Conservation (phyloP, 2,888 invertebrate genomes). For the Mythimna impura region DNA sequence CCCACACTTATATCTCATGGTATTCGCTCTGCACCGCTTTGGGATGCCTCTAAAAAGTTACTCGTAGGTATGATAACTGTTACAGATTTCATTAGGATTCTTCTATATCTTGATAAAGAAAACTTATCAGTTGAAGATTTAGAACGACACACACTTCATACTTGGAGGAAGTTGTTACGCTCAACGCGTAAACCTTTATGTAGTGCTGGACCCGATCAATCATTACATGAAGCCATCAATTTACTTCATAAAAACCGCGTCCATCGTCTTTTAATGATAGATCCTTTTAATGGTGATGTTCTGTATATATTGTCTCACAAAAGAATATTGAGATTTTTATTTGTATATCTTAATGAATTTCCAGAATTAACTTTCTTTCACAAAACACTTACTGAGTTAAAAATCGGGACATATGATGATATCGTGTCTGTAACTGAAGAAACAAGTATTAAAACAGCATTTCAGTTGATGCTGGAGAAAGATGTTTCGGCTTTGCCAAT, state of each 20-base stretch:
- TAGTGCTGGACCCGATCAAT: slow-evolving; percentile 84
- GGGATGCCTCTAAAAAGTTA: slow-evolving; percentile 86
- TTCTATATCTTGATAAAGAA: slow-evolving; percentile 83
- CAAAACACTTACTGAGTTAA: slow-evolving; percentile 83
- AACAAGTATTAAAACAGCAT: slow-evolving; percentile 85
- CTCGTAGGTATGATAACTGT: slow-evolving; percentile 88
- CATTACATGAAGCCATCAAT: slow-evolving; percentile 87
- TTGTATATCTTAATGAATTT: slow-evolving; percentile 88
- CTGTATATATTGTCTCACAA: slow-evolving; percentile 87
- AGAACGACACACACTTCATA: slow-evolving; percentile 86
- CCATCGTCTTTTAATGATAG: slow-evolving; percentile 86
- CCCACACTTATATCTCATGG: slow-evolving; percentile 87
- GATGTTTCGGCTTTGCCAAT: slow-evolving; percentile 87
- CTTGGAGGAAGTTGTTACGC: slow-evolving; percentile 86
- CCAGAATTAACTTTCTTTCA: slow-evolving; percentile 88
- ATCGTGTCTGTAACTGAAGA: slow-evolving; percentile 84
- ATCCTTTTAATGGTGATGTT: slow-evolving; percentile 84
- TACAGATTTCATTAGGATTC: slow-evolving; percentile 87
- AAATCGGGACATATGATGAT: slow-evolving; percentile 86
- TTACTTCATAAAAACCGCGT: slow-evolving; percentile 84
- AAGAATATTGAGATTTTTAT: slow-evolving; percentile 86
- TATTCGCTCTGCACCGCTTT: slow-evolving; percentile 87
- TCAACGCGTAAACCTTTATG: slow-evolving; percentile 84
- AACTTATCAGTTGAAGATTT: slow-evolving; percentile 85
- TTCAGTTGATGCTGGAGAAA: slow-evolving; percentile 85